Evolutionary conservation across 2,797 vertebrate species (phyloP).

Genomic region (Pseudopleuronectes americanus): DNA sequence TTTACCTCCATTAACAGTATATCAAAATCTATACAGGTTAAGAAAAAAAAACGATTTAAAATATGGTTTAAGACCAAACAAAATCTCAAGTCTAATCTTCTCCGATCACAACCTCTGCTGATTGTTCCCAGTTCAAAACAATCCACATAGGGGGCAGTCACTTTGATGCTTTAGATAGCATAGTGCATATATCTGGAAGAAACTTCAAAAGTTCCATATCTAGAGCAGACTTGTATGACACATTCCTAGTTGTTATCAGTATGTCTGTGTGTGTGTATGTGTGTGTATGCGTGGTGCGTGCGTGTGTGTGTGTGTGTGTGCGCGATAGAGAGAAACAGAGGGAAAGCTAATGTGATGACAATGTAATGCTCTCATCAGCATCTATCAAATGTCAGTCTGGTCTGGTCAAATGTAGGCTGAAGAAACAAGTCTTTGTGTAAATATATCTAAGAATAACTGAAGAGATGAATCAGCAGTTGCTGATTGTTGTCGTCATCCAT

Average conservation of each 20-base stretch:
- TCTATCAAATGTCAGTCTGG: neutral
- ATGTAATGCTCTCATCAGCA: neutral
- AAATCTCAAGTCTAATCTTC: neutral
- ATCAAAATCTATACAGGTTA: too few species aligned
- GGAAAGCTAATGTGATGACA: neutral
- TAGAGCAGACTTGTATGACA: constrained; percentile 19
- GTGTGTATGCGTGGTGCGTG: neutral
- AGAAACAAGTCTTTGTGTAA: neutral
- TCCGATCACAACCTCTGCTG: neutral
- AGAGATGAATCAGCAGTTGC: constrained; percentile 18
- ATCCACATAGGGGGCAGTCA: constrained; percentile 3
- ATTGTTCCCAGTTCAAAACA: neutral
- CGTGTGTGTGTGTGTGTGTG: neutral
- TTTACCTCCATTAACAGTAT: too few species aligned
- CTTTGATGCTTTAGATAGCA: neutral
- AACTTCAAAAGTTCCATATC: constrained; percentile 16
- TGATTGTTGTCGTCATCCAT: constrained; percentile 6
- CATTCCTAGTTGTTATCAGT: neutral
- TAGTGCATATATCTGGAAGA: constrained; percentile 6
- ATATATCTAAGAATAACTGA: neutral
- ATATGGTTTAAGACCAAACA: neutral
- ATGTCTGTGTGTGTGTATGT: neutral
- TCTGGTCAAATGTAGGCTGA: neutral
- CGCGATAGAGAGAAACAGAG: neutral
- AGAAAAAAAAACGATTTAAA: neutral